phyloP scores from a whole-genome alignment of 2,113 vertebrate species.

The Plecotus auritus region DNA sequence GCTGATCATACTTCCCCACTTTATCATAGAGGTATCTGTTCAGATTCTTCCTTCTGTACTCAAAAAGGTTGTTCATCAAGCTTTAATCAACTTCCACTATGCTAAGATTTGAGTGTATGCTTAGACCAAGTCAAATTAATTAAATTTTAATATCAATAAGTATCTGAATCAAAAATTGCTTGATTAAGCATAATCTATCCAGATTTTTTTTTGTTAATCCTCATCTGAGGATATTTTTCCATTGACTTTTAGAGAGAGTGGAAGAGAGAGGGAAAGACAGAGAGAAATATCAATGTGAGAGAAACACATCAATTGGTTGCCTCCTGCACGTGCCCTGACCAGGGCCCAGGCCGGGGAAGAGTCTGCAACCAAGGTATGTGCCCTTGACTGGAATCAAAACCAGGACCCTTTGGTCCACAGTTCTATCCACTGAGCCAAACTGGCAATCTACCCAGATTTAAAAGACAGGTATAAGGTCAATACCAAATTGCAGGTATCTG shows the following conservation, averaged over 20 bases:
- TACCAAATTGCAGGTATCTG: neutral
- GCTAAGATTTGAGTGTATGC: slow-evolving; percentile 65
- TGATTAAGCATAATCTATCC: neutral
- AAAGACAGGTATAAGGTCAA: neutral
- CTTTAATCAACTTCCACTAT: slow-evolving; percentile 79
- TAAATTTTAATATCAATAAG: neutral
- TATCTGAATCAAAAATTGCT: neutral
- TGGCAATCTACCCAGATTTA: neutral
- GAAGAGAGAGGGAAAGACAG: too few relatives aligned
- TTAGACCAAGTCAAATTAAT: slow-evolving; percentile 18
- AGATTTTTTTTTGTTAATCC: neutral
- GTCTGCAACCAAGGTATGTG: too few relatives aligned
- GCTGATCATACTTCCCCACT: slow-evolving; percentile 76
- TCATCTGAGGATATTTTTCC: too few relatives aligned
- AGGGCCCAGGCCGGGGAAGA: too few relatives aligned
- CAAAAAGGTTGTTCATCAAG: slow-evolving; percentile 77
- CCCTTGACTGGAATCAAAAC: too few relatives aligned
- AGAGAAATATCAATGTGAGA: too few relatives aligned
- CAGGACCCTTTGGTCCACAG: too few relatives aligned
- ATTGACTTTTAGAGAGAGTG: too few relatives aligned
- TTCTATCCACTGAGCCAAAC: too few relatives aligned
- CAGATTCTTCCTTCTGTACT: slow-evolving; percentile 81
- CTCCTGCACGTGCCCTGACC: too few relatives aligned
- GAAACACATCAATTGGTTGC: too few relatives aligned
- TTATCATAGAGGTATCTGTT: slow-evolving; percentile 76